Conservation (phyloP, 2,113 vertebrate genomes). For the Corythornis madagascariensis region DNA sequence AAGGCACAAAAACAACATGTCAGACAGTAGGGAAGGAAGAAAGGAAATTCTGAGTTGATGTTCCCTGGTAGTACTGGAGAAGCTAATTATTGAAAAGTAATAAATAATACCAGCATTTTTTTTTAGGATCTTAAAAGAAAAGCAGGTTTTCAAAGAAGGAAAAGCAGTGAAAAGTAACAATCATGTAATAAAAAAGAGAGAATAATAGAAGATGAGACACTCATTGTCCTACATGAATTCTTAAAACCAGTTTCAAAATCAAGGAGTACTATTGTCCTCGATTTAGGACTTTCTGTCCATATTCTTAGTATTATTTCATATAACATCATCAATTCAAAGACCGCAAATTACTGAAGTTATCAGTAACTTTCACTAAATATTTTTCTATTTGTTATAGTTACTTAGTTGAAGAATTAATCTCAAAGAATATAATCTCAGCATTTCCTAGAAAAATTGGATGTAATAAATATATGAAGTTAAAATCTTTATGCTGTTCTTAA, state of each 20-base stretch:
- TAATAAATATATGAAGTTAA: background rate
- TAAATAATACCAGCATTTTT: background rate
- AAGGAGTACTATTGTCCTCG: background rate
- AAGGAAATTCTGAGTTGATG: background rate
- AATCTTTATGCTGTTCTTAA: background rate
- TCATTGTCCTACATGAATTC: background rate
- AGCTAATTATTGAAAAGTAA: background rate
- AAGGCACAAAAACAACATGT: background rate
- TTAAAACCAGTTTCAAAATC: background rate
- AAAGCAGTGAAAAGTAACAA: background rate
- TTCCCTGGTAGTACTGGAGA: background rate
- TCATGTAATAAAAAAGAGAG: background rate
- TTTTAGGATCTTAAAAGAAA: background rate
- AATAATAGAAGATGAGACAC: background rate
- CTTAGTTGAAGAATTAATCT: conserved; percentile 15
- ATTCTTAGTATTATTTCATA: background rate
- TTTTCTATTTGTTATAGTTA: background rate
- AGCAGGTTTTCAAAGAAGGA: background rate
- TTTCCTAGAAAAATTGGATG: conserved; percentile 5
- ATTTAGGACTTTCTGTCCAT: background rate
- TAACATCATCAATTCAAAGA: background rate
- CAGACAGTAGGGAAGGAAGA: background rate
- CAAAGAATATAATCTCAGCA: background rate
- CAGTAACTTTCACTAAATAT: background rate
- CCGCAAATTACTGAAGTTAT: background rate